Conservation (phyloP, 1,140 invertebrate species). For the Aphaenogaster ashmeadi region DNA sequence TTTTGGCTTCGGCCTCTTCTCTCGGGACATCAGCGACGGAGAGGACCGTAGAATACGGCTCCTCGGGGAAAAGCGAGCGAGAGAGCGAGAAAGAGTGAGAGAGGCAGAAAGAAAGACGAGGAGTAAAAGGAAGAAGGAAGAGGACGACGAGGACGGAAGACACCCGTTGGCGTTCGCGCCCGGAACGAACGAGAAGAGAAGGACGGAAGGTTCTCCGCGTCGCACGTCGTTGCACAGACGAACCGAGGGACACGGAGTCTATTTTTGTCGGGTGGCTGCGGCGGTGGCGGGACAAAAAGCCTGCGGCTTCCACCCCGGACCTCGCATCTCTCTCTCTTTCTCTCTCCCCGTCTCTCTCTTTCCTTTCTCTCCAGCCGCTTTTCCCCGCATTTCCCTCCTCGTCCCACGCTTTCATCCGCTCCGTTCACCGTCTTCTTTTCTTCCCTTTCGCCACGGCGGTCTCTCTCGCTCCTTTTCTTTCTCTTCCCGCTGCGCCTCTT, state of each 20-base stretch:
- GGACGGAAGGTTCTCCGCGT: conserved; percentile 51
- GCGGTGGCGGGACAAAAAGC: conserved; percentile 84
- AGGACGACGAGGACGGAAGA: conserved; percentile 82
- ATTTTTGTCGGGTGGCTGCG: conserved; percentile 83
- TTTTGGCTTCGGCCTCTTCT: conserved; percentile 60
- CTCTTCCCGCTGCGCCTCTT: conserved; percentile 80
- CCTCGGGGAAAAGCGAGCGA: conserved; percentile 26
- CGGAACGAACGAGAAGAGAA: conserved; percentile 65
- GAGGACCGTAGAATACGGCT: conserved; percentile 41
- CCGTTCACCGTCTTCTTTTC: conserved; percentile 43
- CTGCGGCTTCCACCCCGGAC: conserved; percentile 82
- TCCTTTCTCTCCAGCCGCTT: conserved; percentile 39
- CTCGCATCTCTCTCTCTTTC: conserved; percentile 63
- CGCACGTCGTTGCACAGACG: conserved; percentile 62
- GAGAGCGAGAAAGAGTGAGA: conserved; percentile 34
- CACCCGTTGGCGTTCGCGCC: conserved; percentile 55
- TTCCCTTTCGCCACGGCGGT: conserved; percentile 51
- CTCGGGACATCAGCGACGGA: conserved; percentile 63
- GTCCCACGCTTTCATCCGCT: conserved; percentile 47
- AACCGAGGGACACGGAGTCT: conserved; percentile 73
- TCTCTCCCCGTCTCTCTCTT: conserved; percentile 54
- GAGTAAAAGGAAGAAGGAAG: conserved; percentile 76
- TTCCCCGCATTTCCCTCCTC: conserved; percentile 55
- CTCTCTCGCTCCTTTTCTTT: conserved; percentile 59
- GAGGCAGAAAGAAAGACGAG: conserved; percentile 67